Percentiles rank a stretch among this genome's conserved stretches.
Evolutionary conservation across 2,888 invertebrate genomes (phyloP).

Genomic region (Stegana nigrithorax): DNA sequence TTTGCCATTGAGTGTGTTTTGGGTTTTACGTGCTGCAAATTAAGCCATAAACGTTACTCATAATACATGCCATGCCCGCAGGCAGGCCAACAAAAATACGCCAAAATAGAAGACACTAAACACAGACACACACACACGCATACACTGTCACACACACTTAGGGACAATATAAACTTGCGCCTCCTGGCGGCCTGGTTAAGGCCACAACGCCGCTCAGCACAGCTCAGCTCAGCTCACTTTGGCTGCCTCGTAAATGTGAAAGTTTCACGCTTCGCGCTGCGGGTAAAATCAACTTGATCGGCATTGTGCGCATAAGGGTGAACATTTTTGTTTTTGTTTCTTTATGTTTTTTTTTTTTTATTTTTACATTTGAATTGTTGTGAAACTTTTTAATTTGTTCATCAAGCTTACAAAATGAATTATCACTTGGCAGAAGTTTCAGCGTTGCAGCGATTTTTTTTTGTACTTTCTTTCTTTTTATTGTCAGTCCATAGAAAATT

Average conservation of each 20-base stretch:
- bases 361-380: slow-evolving; percentile 25
- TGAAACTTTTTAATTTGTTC: slow-evolving; percentile 40
- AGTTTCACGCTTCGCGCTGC: slow-evolving; percentile 10
- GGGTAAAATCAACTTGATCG: slow-evolving; percentile 17
- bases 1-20: background rate
- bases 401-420: slow-evolving; percentile 39
- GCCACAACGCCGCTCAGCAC: background rate
- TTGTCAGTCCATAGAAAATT: too few relatives aligned
- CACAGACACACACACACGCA: background rate
- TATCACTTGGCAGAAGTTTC: slow-evolving; percentile 23
- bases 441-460: slow-evolving; percentile 15
- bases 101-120: background rate
- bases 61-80: slow-evolving; percentile 1
- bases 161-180: too few relatives aligned
- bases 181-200: too few relatives aligned
- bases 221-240: background rate
- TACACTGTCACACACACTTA: background rate
- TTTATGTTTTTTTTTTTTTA: too few relatives aligned
- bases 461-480: too few relatives aligned
- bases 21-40: slow-evolving; percentile 3
- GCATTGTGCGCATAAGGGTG: slow-evolving; percentile 32
- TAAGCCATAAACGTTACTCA: slow-evolving; percentile 5
- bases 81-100: background rate
- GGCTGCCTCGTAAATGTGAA: background rate
- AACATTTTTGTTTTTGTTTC: too few relatives aligned